Evolutionary conservation across 37 sponge, comb jelly and placozoan genomes (phyloP).

Genomic region (Agelas oroides): DNA sequence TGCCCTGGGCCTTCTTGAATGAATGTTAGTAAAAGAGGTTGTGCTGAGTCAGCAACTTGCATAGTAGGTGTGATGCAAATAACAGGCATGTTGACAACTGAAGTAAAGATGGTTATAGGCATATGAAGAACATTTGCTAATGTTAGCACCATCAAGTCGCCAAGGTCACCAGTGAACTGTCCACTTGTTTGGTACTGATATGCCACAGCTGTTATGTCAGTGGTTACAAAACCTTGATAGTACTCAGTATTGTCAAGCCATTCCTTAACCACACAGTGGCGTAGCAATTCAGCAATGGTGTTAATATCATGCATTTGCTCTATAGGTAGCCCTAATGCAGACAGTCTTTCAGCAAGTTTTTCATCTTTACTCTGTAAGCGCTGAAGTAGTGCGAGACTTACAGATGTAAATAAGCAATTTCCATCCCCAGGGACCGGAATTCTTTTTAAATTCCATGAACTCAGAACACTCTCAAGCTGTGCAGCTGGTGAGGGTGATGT

Average conservation of each 20-base stretch:
- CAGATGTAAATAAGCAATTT: slow-evolving; percentile 34
- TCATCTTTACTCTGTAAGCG: neutral
- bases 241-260: slow-evolving; percentile 26
- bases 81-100: neutral
- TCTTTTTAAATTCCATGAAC: slow-evolving; percentile 11
- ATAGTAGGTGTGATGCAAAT: neutral
- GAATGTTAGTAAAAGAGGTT: neutral
- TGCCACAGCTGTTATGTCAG: too few species aligned
- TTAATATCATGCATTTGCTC: neutral
- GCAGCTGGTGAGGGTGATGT: neutral
- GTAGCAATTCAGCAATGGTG: neutral
- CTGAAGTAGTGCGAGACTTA: slow-evolving; percentile 3
- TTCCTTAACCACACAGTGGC: slow-evolving; percentile 19
- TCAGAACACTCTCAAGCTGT: neutral
- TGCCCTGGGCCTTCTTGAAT: slow-evolving; percentile 5
- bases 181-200: neutral
- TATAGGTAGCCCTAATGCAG: neutral
- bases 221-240: slow-evolving; percentile 46
- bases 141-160: slow-evolving; percentile 25
- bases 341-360: neutral
- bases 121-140: slow-evolving; percentile 1
- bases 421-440: slow-evolving; percentile 30
- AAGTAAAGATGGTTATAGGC: slow-evolving; percentile 5
- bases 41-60: neutral
- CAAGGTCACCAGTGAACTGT: slow-evolving; percentile 17